Percentiles rank a stretch among this genome's conserved stretches.
Evolutionary conservation across 2,888 invertebrate genomes (phyloP).

Genomic region (Druceiella hillmani): DNA sequence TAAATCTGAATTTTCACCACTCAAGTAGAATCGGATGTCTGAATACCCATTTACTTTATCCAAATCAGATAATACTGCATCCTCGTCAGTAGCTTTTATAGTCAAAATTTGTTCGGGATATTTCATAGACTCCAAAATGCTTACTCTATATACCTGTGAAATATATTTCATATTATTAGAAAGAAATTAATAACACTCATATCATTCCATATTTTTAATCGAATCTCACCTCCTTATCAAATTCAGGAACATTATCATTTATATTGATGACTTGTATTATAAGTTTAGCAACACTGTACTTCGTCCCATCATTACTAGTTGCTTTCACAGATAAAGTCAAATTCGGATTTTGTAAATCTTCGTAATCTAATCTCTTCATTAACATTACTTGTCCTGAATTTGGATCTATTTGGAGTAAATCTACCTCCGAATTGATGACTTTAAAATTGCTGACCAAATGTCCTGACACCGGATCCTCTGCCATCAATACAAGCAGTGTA

Average conservation of each 20-base stretch:
- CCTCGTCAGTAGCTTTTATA: conserved; percentile 67
- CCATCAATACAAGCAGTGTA: conserved; percentile 60
- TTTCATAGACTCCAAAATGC: conserved; percentile 63
- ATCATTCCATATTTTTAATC: conserved; percentile 2
- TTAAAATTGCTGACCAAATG: conserved; percentile 57
- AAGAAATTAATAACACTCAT: conserved; percentile 4
- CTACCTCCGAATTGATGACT: conserved; percentile 50
- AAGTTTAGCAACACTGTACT: conserved; percentile 61
- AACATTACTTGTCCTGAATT: conserved; percentile 69
- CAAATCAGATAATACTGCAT: conserved; percentile 53
- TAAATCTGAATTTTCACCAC: conserved; percentile 66
- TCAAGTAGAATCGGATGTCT: conserved; percentile 63
- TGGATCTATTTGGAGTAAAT: conserved; percentile 55
- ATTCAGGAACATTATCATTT: conserved; percentile 73
- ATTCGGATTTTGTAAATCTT: conserved; percentile 58
- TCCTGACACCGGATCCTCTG: conserved; percentile 65
- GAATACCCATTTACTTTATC: conserved; percentile 60
- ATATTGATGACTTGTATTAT: conserved; percentile 66
- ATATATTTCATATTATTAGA: conserved; percentile 6
- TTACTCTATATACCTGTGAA: conserved; percentile 62
- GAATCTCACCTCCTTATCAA: conserved; percentile 56
- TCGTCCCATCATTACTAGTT: conserved; percentile 45
- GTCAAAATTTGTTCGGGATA: conserved; percentile 61
- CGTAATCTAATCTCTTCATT: conserved; percentile 72
- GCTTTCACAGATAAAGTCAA: conserved; percentile 53